These are phyloP conservation scores for Pteria penguin DNA, from an alignment of 2,888 invertebrate species.

Conservation along the genomic window DNA sequence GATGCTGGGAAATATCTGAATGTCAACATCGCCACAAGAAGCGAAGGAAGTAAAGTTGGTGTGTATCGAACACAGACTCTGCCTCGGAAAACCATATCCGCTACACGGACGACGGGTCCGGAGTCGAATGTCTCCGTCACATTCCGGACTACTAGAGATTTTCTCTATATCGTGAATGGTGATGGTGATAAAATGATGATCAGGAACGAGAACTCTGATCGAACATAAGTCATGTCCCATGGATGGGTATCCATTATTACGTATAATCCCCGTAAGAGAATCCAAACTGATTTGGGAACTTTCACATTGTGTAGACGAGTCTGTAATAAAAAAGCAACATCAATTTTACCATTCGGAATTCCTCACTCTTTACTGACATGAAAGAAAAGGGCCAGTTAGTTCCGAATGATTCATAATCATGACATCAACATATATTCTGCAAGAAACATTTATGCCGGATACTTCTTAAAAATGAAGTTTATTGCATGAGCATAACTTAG, in stretches of 20 bases:
- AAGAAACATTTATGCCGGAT: too few relatives aligned
- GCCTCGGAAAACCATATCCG: constrained; percentile 9
- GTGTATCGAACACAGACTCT: constrained; percentile 14
- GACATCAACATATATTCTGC: too few relatives aligned
- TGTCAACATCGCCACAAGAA: constrained; percentile 26
- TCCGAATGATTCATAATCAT: too few relatives aligned
- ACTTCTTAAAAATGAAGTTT: too few relatives aligned
- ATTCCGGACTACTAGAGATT: neutral
- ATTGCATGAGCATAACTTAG: too few relatives aligned
- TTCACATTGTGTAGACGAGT: neutral
- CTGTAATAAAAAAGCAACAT: too few relatives aligned
- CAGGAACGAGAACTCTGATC: constrained; percentile 12
- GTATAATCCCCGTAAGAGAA: neutral
- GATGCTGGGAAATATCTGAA: constrained; percentile 8
- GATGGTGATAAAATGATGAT: constrained; percentile 14
- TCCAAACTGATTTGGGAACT: neutral
- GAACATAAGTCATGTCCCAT: neutral
- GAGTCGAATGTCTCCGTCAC: constrained; percentile 22
- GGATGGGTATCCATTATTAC: constrained; percentile 21
- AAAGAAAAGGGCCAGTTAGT: too few relatives aligned
- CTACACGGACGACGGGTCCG: constrained; percentile 14
- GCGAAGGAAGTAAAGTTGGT: constrained; percentile 8
- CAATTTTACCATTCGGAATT: too few relatives aligned
- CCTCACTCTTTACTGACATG: too few relatives aligned
- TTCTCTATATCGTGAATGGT: constrained; percentile 32